phyloP scores from a whole-genome alignment of 2,888 invertebrate species.

The Cinara cedri region DNA sequence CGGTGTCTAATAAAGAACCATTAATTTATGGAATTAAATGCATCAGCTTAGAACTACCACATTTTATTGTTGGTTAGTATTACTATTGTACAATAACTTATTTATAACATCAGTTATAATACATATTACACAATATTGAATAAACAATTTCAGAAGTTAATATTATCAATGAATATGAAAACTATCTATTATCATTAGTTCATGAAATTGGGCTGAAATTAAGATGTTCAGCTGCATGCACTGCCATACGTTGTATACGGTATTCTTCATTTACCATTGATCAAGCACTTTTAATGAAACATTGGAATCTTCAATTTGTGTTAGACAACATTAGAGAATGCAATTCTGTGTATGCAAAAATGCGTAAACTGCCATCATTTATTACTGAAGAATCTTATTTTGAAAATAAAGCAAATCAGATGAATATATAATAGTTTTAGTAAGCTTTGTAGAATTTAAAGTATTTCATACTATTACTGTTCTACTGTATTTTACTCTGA shows the following conservation, averaged over 20 bases:
- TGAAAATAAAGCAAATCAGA: neutral
- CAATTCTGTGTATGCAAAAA: constrained; percentile 59
- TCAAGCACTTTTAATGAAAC: constrained; percentile 78
- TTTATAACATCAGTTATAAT: no score
- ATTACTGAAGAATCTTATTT: constrained; percentile 34
- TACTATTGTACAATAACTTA: neutral
- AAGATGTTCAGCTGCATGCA: constrained; percentile 80
- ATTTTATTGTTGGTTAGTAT: constrained; percentile 79
- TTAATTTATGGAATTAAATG: constrained; percentile 86
- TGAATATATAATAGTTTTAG: no score
- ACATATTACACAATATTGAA: neutral
- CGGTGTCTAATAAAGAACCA: constrained; percentile 73
- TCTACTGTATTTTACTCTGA: no score
- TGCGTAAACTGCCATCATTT: constrained; percentile 26
- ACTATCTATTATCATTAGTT: constrained; percentile 77
- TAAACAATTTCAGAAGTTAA: constrained; percentile 75
- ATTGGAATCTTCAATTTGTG: constrained; percentile 78
- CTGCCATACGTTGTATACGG: constrained; percentile 78
- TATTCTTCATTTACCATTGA: constrained; percentile 81
- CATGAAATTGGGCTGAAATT: constrained; percentile 83
- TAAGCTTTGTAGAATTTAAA: no score
- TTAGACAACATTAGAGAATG: constrained; percentile 71
- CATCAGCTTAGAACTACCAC: constrained; percentile 78
- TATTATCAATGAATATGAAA: constrained; percentile 82
- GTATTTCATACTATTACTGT: no score